Conservation (phyloP, 2,888 invertebrate species). For the Magallana nippona region DNA sequence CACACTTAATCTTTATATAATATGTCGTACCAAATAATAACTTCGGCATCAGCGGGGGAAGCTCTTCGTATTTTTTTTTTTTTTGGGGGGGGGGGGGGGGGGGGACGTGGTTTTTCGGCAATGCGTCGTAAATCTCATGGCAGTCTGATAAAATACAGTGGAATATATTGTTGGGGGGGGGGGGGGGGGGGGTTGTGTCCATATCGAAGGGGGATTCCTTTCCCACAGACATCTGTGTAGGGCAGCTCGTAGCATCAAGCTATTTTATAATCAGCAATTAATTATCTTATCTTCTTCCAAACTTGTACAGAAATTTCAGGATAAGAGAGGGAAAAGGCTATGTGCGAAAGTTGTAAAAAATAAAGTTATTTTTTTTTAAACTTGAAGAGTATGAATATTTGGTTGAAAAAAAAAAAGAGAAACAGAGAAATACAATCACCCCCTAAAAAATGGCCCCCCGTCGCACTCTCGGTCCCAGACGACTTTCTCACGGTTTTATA, state of each 20-base stretch:
- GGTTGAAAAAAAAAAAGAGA: background rate
- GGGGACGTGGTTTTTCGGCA: background rate
- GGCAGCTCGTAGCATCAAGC: background rate
- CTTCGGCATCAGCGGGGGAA: slow-evolving; percentile 1
- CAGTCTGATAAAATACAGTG: background rate
- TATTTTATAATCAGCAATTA: slow-evolving; percentile 3
- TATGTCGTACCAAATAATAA: slow-evolving; percentile 16
- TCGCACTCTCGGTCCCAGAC: background rate
- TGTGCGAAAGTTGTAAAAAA: background rate
- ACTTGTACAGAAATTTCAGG: background rate
- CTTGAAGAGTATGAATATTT: too few relatives aligned
- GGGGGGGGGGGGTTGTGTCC: slow-evolving; percentile 4
- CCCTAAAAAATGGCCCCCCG: background rate
- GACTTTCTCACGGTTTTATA: slow-evolving; percentile 22
- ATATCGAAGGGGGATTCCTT: background rate
- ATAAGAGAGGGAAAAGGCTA: background rate
- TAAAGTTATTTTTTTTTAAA: too few relatives aligned
- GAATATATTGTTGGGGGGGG: background rate
- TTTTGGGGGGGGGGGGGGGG: too few relatives aligned
- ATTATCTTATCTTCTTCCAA: slow-evolving; percentile 17
- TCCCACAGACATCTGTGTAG: slow-evolving; percentile 7
- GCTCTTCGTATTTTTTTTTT: background rate
- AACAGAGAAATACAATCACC: slow-evolving; percentile 3
- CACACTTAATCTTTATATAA: slow-evolving; percentile 7
- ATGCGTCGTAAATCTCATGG: background rate